Percentiles rank a stretch among this genome's conserved stretches.
Conservation (phyloP, 2,797 vertebrate genomes). For the Falco concolor region DNA sequence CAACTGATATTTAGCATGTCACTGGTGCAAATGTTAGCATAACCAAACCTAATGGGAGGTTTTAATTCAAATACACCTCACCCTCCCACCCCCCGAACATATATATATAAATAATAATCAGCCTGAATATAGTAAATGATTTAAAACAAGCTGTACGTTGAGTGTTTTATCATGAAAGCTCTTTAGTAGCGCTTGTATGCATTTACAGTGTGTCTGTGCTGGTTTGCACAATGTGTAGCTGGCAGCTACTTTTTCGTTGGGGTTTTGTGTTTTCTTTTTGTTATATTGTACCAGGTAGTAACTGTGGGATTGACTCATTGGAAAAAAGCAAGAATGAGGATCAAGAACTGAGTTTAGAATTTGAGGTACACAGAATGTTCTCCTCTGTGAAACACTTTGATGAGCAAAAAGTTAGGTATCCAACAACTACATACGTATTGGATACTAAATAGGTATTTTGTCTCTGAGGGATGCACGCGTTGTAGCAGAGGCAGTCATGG, state of each 20-base stretch:
- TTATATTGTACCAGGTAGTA: fast-evolving
- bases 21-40: background rate
- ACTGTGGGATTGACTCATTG: background rate
- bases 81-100: too few species aligned
- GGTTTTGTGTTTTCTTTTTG: background rate
- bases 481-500: background rate
- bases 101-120: background rate
- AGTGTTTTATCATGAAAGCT: background rate
- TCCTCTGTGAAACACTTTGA: background rate
- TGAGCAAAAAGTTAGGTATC: background rate
- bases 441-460: too few species aligned
- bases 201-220: background rate
- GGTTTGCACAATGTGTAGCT: background rate
- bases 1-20: background rate
- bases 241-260: background rate
- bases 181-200: background rate
- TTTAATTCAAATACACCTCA: background rate
- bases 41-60: background rate
- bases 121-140: background rate
- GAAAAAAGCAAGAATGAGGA: background rate
- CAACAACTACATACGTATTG: background rate
- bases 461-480: background rate
- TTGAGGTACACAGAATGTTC: background rate
- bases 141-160: background rate
- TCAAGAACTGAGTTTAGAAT: background rate